A percentile compares a stretch with the other conserved stretches of the same genome.
phyloP scores from a whole-genome alignment of 53 echinoderm and acorn worm genomes.

The Zoroaster sp. region DNA sequence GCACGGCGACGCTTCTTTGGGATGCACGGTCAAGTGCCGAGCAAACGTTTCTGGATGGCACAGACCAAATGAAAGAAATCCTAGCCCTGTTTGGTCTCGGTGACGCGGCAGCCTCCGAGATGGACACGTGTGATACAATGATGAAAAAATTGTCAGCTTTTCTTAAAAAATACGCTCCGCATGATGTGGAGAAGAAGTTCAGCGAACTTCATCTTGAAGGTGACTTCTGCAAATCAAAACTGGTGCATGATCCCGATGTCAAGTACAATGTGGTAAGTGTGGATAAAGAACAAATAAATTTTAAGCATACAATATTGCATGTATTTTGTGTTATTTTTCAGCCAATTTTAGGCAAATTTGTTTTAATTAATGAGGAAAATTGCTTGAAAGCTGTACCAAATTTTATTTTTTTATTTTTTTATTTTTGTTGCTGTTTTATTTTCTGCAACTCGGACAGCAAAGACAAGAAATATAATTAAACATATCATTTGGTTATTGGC shows the following conservation, averaged over 20 bases:
- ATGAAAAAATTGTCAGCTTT: neutral
- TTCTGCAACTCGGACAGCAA: too few relatives aligned
- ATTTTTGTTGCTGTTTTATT: too few relatives aligned
- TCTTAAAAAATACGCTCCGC: neutral
- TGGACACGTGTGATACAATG: neutral
- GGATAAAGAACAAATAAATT: neutral
- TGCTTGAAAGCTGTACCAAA: too few relatives aligned
- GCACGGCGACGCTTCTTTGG: neutral
- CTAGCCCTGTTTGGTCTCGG: neutral
- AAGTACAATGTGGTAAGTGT: constrained; percentile 68
- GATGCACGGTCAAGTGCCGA: neutral
- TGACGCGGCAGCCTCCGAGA: neutral
- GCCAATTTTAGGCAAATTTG: too few relatives aligned
- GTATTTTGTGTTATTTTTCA: neutral
- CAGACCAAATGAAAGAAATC: neutral
- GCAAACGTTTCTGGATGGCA: neutral
- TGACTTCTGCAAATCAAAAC: neutral
- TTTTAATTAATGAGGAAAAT: too few relatives aligned
- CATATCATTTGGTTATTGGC: too few relatives aligned
- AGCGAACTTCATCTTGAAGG: neutral
- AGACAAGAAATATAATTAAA: too few relatives aligned
- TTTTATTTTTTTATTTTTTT: too few relatives aligned
- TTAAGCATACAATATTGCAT: neutral
- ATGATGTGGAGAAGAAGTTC: constrained; percentile 2
- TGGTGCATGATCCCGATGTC: constrained; percentile 32